A percentile compares a stretch with the other conserved stretches of the same genome.
These are phyloP conservation scores for Pampus argenteus DNA, from an alignment of 2,797 vertebrate genomes.

Conservation along the genomic window DNA sequence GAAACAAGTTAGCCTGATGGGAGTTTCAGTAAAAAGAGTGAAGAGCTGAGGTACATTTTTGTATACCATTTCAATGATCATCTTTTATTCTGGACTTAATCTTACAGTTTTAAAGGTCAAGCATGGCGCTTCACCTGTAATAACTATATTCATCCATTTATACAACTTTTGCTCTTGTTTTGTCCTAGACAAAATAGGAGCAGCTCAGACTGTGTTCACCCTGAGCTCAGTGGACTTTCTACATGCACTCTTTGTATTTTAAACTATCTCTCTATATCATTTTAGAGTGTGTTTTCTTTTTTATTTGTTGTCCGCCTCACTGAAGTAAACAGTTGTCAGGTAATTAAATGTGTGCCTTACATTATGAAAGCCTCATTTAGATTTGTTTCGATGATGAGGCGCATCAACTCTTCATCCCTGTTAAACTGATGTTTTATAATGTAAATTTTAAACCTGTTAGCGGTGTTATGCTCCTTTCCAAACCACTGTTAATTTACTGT, in stretches of 20 bases:
- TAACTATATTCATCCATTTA: not conserved
- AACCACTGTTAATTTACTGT: not conserved
- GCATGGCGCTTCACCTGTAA: not conserved
- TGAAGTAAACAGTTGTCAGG: constrained; percentile 45
- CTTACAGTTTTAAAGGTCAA: not conserved
- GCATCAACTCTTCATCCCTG: constrained; percentile 12
- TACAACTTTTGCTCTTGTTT: not conserved
- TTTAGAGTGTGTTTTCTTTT: constrained; percentile 1
- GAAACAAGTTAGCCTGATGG: constrained; percentile 18
- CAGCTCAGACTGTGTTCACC: not conserved
- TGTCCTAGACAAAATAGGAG: not conserved
- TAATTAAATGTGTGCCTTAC: constrained; percentile 71
- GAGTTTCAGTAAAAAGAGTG: constrained; percentile 1
- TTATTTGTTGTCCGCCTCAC: constrained; percentile 1
- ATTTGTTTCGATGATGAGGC: constrained; percentile 18
- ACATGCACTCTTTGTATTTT: constrained; percentile 6
- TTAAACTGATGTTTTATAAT: constrained; percentile 21
- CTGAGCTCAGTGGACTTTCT: constrained; percentile 4
- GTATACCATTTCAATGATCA: not conserved
- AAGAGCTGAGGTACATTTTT: not conserved
- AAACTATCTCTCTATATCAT: constrained; percentile 10
- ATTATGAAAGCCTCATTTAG: constrained; percentile 50
- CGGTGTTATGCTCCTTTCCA: not conserved
- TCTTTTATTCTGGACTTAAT: not conserved
- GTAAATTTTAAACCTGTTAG: not conserved